These are phyloP conservation scores for Crotalus helleri DNA, from an alignment of 2,113 vertebrate species.

Conservation along the genomic window DNA sequence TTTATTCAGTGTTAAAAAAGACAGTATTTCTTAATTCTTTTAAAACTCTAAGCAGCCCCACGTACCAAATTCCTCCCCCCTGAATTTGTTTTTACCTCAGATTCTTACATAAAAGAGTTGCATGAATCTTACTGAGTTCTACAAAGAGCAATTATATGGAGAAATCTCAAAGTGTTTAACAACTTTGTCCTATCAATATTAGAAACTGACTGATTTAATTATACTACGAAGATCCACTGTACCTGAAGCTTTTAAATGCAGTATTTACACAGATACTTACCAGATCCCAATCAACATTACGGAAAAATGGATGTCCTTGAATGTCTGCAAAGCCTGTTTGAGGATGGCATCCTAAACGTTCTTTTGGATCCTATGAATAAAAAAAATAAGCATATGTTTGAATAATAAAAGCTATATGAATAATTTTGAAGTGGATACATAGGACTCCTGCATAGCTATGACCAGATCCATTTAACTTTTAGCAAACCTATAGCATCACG, in stretches of 20 bases:
- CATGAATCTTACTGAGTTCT: not conserved
- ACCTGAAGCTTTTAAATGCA: not conserved
- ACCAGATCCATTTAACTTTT: not conserved
- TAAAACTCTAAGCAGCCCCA: not conserved
- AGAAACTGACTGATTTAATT: not conserved
- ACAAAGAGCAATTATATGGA: not conserved
- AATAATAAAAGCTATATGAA: constrained; percentile 5
- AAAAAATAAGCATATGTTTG: constrained; percentile 1
- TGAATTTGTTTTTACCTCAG: not conserved
- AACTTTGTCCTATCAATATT: not conserved
- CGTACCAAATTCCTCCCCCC: not conserved
- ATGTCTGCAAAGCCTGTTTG: constrained; percentile 98
- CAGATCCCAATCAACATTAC: constrained; percentile 97
- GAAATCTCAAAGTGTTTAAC: not conserved
- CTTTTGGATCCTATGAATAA: constrained; percentile 86
- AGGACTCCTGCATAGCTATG: not conserved
- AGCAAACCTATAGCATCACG: not conserved
- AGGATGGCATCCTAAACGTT: constrained; percentile 95
- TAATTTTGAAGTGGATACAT: not conserved
- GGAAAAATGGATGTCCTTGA: constrained; percentile 93
- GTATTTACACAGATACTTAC: constrained; percentile 70
- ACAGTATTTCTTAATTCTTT: not conserved
- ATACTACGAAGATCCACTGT: not conserved
- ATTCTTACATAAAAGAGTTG: not conserved
- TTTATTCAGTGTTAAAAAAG: not conserved